Evolutionary conservation across 2,888 invertebrate species (phyloP).

Genomic region (Rotaria sp.): DNA sequence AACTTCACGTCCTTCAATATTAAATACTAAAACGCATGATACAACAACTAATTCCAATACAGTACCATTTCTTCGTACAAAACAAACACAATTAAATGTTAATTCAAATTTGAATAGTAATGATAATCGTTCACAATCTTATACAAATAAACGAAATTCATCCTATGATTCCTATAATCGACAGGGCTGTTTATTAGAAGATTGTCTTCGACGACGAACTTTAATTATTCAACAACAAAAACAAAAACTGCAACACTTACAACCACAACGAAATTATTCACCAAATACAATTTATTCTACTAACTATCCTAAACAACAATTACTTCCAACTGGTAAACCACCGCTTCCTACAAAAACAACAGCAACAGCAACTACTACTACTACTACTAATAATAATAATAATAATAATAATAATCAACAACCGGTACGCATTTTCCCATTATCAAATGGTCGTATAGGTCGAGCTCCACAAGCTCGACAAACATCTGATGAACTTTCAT

Average conservation of each 20-base stretch:
- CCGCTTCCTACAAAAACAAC: not conserved
- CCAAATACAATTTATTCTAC: slow-evolving; percentile 24
- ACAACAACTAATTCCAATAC: not conserved
- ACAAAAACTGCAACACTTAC: not conserved
- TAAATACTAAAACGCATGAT: not conserved
- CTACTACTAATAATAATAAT: too few relatives aligned
- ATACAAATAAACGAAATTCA: not conserved
- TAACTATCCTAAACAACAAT: not conserved
- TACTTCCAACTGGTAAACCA: not conserved
- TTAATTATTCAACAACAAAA: not conserved
- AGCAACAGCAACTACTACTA: too few relatives aligned
- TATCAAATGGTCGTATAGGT: not conserved
- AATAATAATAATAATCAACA: too few relatives aligned
- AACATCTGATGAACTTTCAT: slow-evolving; percentile 20
- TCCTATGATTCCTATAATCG: not conserved
- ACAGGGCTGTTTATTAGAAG: not conserved
- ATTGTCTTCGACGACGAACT: not conserved
- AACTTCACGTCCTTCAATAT: not conserved
- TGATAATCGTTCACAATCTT: not conserved
- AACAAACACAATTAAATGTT: not conserved
- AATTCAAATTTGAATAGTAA: not conserved
- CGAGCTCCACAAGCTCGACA: not conserved
- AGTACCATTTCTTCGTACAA: not conserved
- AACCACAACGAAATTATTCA: not conserved
- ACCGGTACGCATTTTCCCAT: not conserved